phyloP scores from a whole-genome alignment of 2,888 invertebrate genomes.

The Calameuta pallipes region DNA sequence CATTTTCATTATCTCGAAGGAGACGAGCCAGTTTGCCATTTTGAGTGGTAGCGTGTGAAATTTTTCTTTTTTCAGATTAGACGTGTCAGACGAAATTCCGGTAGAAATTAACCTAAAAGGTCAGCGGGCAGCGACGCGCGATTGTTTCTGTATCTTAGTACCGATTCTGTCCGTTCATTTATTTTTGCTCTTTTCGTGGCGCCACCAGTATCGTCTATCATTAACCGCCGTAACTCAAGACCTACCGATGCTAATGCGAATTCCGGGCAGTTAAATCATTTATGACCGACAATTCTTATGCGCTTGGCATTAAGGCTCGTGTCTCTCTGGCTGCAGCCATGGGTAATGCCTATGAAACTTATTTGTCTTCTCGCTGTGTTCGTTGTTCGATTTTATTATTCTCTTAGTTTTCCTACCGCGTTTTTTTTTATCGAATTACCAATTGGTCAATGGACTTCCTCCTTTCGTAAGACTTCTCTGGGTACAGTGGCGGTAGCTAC shows the following conservation, averaged over 20 bases:
- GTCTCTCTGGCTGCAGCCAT: background rate
- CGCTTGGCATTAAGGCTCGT: background rate
- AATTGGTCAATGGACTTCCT: background rate
- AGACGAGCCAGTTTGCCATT: constrained; percentile 20
- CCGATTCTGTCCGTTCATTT: background rate
- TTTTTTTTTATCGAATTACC: background rate
- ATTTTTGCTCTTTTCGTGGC: background rate
- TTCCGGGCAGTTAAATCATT: constrained; percentile 31
- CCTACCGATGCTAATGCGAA: constrained; percentile 57
- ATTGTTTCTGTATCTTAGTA: background rate
- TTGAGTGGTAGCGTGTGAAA: background rate
- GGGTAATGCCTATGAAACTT: background rate
- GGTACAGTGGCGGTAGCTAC: background rate
- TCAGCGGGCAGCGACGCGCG: background rate
- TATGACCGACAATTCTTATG: background rate
- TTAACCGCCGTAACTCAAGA: constrained; percentile 53
- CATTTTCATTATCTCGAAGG: constrained; percentile 63
- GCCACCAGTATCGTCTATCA: constrained; percentile 38
- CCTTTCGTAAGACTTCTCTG: background rate
- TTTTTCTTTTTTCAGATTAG: background rate
- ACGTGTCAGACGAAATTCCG: background rate
- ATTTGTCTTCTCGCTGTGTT: background rate
- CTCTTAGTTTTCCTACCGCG: background rate
- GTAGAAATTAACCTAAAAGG: background rate
- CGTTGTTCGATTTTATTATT: background rate